Base-by-base conservation (phyloP, 2,113 vertebrate genomes). In the Petroica traversi region DNA sequence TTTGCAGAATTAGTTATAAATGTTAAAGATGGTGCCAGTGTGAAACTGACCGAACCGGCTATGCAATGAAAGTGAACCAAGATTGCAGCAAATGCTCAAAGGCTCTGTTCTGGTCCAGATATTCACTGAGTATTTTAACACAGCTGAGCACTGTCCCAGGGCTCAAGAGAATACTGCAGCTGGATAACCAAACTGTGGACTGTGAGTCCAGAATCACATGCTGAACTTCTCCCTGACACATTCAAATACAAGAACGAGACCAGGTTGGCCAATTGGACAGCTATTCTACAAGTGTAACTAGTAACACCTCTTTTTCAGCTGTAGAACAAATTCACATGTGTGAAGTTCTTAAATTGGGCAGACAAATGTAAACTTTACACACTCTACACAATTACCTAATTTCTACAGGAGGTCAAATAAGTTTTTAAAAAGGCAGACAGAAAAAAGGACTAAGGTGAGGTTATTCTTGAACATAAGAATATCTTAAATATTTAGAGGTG, bases 241-340 rank as follows among this genome's bases (percentile, higher is more conserved):
- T 26, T 67, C 29, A 71, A 14, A 63, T 4, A 64, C 3, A 72
- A 74, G 22, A 34, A 64, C 15, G 59, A 89, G 23, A 78, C 5
- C 12, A 66, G 9, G 23, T 38, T 4, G 19, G 29, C 5, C 24
- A 52, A 17, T 0, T 41, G 20, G 15, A 68, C 76, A 72, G 23
- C 15, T 78, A 22, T 15, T 80, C 4, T 12, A 48, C 10, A 85
- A 18, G 7, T 19, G 7, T 63, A 75, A 63, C 25, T 3, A n/a
- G 38, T 10, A 63, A 86, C 12, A 73, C 2, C 4, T 63, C 4
- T 63, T 81, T 58, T 25, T 6, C 92, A 45, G n/a, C 24, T 85
- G 36, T 1, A 1, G 28, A 68, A 23, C 51, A 85, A 61, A 41
- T 6, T 45, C 23, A 40, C 0, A 0, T 41, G 24, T 61, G 18